Base-by-base conservation (phyloP, 2,888 invertebrate species). In the Apodemia mormo region DNA sequence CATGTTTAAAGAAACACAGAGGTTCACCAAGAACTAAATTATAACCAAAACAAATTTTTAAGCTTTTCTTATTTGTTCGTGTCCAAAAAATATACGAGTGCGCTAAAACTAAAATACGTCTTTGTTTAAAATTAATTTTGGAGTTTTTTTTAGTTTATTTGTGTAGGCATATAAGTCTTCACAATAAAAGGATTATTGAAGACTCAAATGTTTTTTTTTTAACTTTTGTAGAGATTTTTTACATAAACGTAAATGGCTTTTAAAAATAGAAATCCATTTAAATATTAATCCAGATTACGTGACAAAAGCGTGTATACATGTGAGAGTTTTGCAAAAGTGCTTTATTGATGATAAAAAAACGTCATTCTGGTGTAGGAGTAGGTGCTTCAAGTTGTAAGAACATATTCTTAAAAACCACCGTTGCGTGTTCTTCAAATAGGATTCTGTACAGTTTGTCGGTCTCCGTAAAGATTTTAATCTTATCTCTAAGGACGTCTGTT, bases 401-500 rank as follows among this genome's bases (percentile, higher is more conserved):
- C 71, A 72, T 77, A 81, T 78, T 79, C 86, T 87, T 87, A 83
- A 84, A 86, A 92, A 85, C 88, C 93, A 87, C 82, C 84, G 89
- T 89, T 87, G 92, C 93, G 90, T 93, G 87, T 82, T 87, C 85
- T 84, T 81, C 77, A 84, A 90, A 91, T 90, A 83, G 90, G 92
- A 92, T 91, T 89, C 86, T 79, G 83, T 84, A 81, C 85, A 88
- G 88, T 90, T 88, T 86, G 85, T 79, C 81, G 78, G 80, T 81
- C 82, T 78, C 79, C 80, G 52, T 52, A 52, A 77, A 77, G 83
- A 83, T 81, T 84, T 81, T 78, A 78, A 80, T 88, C 89, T 92
- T 92, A 92, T 92, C 90, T 88, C 76, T 68, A 71, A 80, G 71
- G 79, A 81, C 77, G 80, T 81, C 78, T 78, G 83, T 82, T 83